Base-by-base conservation (phyloP, 2,888 invertebrate species). In the Euphydryas editha region DNA sequence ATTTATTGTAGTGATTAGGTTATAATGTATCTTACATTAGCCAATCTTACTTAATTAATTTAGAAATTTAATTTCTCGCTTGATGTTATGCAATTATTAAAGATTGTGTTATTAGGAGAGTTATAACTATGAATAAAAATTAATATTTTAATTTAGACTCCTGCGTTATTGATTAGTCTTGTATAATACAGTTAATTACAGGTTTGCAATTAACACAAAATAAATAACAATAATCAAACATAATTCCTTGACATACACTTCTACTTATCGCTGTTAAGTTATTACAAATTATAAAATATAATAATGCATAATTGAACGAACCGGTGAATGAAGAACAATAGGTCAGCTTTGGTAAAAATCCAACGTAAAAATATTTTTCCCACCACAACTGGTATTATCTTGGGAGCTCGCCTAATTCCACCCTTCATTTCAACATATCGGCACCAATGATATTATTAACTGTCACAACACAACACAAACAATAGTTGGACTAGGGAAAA, bases 241-340 rank as follows among this genome's bases (percentile, higher is more conserved):
- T n/a, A 2, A 44, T n/a, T 44, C 42, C 42, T 44, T 44, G 42
- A n/a, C 42, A 44, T 44, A 44, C n/a, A 15, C 15, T n/a, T n/a
- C n/a, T n/a, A 44, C n/a, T n/a, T n/a, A n/a, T 44, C 42, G 39
- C 11, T 15, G 11, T 39, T 44, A n/a, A 15, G n/a, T 44, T 6
- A 44, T n/a, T 44, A 13, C 42, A 44, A n/a, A 44, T 44, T 44
- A 44, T 1, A 44, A 1, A 44, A 44, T 44, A 44, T n/a, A n/a
- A n/a, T n/a, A n/a, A n/a, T n/a, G n/a, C 2, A 44, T 44, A 44
- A 15, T 44, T 24, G 21, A 78, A 94, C 94, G 78, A 94, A 94
- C 87, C 95, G 93, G 86, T 95, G 94, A 77, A 95, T 90, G 78
- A 95, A 90, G 78, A 94, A 93, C 81, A 94, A 92, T 65, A 94